phyloP scores from a whole-genome alignment of 2,113 vertebrate genomes.

The Nematolebias whitei region DNA sequence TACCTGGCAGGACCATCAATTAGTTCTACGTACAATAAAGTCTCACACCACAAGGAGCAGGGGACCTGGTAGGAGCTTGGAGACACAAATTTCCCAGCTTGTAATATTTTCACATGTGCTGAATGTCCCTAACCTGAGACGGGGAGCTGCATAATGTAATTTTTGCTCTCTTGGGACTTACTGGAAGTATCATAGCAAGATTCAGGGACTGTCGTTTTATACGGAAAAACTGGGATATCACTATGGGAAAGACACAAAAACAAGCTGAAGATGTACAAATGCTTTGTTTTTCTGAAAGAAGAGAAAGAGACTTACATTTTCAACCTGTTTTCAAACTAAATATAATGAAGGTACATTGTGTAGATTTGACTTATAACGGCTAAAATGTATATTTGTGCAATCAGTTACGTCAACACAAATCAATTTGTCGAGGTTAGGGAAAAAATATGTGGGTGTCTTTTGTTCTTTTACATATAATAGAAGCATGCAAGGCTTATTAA shows the following conservation, averaged over 20 bases:
- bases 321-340: neutral
- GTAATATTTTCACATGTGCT: conserved; percentile 14
- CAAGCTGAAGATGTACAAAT: neutral
- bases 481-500: neutral
- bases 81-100: neutral
- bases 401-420: neutral
- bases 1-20: conserved; percentile 57
- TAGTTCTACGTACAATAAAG: conserved; percentile 35
- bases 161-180: neutral
- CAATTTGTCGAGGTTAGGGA: neutral
- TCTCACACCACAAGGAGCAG: conserved; percentile 29
- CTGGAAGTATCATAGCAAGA: neutral
- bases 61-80: conserved; percentile 1
- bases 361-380: no score
- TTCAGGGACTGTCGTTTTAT: neutral
- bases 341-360: no score
- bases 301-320: neutral
- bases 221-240: no score
- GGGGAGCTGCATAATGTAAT: neutral
- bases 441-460: neutral
- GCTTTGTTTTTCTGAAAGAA: neutral
- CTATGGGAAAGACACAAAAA: neutral
- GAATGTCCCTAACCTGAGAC: neutral
- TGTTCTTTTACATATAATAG: neutral
- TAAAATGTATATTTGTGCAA: neutral